Conservation (phyloP, 2,888 invertebrate species). For the Artemia sp. region DNA sequence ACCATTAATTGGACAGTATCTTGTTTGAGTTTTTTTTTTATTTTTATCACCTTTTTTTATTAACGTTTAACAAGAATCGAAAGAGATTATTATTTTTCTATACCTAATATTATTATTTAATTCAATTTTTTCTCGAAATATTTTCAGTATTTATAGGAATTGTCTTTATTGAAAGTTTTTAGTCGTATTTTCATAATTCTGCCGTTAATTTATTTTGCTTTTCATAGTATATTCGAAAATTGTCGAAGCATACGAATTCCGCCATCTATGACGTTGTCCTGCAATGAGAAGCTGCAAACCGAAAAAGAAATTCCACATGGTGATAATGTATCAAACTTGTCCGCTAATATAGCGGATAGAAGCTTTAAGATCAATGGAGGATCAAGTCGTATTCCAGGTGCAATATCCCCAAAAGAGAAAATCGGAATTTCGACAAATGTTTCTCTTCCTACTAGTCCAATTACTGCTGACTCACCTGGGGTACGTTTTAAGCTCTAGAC, state of each 20-base stretch:
- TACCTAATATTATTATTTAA: too few relatives aligned
- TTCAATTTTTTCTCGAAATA: too few relatives aligned
- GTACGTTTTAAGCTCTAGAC: not conserved
- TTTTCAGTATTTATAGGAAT: too few relatives aligned
- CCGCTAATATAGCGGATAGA: not conserved
- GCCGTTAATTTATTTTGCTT: too few relatives aligned
- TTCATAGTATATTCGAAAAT: not conserved
- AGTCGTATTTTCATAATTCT: too few relatives aligned
- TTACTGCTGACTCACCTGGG: not conserved
- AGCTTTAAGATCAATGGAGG: not conserved
- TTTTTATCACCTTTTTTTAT: too few relatives aligned
- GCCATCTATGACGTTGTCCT: not conserved
- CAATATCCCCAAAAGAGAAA: not conserved
- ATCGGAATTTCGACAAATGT: not conserved
- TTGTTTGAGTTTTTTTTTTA: too few relatives aligned
- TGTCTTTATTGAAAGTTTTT: too few relatives aligned
- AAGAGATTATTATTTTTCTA: too few relatives aligned
- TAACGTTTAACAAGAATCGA: too few relatives aligned
- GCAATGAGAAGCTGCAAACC: not conserved
- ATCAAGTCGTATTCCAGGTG: not conserved
- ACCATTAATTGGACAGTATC: too few relatives aligned
- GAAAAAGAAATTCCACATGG: not conserved
- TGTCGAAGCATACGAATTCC: not conserved
- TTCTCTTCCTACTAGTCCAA: constrained; percentile 8
- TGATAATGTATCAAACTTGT: not conserved